Conservation (phyloP, 2,113 vertebrate species). For the Myxocyprinus asiaticus region DNA sequence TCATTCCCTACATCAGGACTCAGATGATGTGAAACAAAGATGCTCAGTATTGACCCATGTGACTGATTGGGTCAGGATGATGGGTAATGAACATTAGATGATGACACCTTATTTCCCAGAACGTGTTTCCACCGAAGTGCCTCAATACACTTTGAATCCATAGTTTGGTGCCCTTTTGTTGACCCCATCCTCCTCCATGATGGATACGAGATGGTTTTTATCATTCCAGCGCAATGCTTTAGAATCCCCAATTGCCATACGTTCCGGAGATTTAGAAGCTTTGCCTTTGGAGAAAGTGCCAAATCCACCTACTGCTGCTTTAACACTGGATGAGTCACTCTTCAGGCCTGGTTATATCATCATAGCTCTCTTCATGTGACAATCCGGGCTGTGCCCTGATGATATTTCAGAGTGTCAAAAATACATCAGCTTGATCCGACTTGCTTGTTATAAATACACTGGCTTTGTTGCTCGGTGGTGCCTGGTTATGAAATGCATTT, state of each 20-base stretch:
- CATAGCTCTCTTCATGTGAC: constrained; percentile 55
- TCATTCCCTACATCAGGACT: not conserved
- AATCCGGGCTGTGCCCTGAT: constrained; percentile 61
- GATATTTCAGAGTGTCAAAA: constrained; percentile 59
- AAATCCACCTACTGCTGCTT: constrained; percentile 70
- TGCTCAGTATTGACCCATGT: not conserved
- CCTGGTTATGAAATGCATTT: constrained; percentile 30
- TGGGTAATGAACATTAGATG: constrained; percentile 49
- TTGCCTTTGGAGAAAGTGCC: constrained; percentile 67
- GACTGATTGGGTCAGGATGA: not conserved
- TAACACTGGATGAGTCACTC: constrained; percentile 70
- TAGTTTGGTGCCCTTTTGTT: constrained; percentile 73
- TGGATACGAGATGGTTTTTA: constrained; percentile 69
- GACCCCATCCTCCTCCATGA: constrained; percentile 74
- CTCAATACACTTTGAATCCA: constrained; percentile 52
- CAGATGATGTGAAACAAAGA: not conserved
- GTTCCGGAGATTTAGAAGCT: constrained; percentile 57
- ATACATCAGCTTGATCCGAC: constrained; percentile 54
- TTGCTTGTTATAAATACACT: constrained; percentile 55
- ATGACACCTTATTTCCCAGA: constrained; percentile 59
- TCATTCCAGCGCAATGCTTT: constrained; percentile 60
- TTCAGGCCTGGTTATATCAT: constrained; percentile 63
- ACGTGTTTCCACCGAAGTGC: constrained; percentile 21
- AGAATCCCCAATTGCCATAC: constrained; percentile 39
- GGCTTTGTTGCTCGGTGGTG: constrained; percentile 43